phyloP scores from a whole-genome alignment of 2,797 vertebrate genomes.

The Chaetodon trifasciatus region DNA sequence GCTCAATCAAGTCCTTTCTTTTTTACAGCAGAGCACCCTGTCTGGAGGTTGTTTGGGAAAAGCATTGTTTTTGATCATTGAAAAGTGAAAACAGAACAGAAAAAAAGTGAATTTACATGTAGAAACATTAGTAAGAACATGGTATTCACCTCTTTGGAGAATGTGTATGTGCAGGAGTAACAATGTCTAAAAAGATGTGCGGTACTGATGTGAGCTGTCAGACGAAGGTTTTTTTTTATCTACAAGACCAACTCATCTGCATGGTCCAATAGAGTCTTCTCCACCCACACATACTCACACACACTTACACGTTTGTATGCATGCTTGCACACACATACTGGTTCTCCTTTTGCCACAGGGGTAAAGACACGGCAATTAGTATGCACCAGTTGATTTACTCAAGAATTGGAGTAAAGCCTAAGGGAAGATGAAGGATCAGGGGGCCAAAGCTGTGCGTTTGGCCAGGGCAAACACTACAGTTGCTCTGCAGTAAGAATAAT shows the following conservation, averaged over 20 bases:
- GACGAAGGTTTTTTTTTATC: slow-evolving; percentile 25
- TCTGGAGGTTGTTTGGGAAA: neutral
- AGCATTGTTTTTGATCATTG: too few relatives aligned
- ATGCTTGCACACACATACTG: slow-evolving; percentile 12
- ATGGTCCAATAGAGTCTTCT: slow-evolving; percentile 45
- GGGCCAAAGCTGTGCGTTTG: slow-evolving; percentile 12
- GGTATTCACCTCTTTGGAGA: neutral
- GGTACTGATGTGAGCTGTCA: slow-evolving; percentile 40
- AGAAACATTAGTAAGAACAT: neutral
- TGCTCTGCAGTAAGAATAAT: slow-evolving; percentile 40
- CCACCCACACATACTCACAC: slow-evolving; percentile 31
- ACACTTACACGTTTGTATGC: neutral
- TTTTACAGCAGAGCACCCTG: neutral
- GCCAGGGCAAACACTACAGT: neutral
- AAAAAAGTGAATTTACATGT: neutral
- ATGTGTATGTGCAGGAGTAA: neutral
- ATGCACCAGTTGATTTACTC: slow-evolving; percentile 74
- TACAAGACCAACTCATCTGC: slow-evolving; percentile 34
- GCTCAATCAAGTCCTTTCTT: neutral
- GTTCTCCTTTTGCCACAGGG: slow-evolving; percentile 59
- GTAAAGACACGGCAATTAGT: slow-evolving; percentile 66
- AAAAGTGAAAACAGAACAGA: too few relatives aligned
- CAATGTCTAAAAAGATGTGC: slow-evolving; percentile 27
- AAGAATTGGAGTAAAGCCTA: slow-evolving; percentile 51
- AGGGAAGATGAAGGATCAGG: slow-evolving; percentile 54